These are phyloP conservation scores for Lepus townsendii DNA, from an alignment of 2,797 vertebrate genomes.

Conservation along the genomic window DNA sequence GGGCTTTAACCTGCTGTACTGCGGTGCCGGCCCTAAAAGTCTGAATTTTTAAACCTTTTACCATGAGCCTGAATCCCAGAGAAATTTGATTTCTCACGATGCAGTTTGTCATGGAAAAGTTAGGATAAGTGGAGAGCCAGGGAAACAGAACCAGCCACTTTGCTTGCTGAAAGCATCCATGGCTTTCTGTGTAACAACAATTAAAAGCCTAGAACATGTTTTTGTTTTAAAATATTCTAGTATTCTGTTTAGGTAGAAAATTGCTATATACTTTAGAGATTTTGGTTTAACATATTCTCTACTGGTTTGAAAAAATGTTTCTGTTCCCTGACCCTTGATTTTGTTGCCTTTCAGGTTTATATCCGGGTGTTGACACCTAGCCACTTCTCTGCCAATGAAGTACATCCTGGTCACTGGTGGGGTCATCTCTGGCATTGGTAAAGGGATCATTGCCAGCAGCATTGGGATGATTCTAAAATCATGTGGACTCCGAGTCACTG, in stretches of 20 bases:
- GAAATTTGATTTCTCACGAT: not conserved
- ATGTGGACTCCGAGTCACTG: slow-evolving; percentile 90
- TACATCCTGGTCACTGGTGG: slow-evolving; percentile 91
- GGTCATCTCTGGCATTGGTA: slow-evolving; percentile 91
- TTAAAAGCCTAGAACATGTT: not conserved
- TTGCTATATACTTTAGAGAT: slow-evolving; percentile 36
- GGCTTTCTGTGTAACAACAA: not conserved
- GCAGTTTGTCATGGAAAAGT: not conserved
- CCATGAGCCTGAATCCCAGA: not conserved
- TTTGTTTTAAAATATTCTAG: slow-evolving; percentile 22
- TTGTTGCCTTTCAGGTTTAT: slow-evolving; percentile 80
- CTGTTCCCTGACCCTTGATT: slow-evolving; percentile 45
- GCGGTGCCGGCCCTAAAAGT: not conserved
- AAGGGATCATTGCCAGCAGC: slow-evolving; percentile 92
- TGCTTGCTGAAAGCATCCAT: not conserved
- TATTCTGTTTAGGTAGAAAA: not conserved
- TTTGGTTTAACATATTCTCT: not conserved
- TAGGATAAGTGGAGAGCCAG: not conserved
- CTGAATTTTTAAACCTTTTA: slow-evolving; percentile 3
- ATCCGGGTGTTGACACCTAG: slow-evolving; percentile 22
- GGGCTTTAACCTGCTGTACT: too few species aligned
- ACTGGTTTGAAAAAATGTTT: slow-evolving; percentile 48
- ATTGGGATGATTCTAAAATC: slow-evolving; percentile 91
- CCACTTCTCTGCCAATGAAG: slow-evolving; percentile 88
- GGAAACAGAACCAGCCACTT: not conserved